phyloP scores from a whole-genome alignment of 1,140 invertebrate genomes.

The Drosophila sp. region DNA sequence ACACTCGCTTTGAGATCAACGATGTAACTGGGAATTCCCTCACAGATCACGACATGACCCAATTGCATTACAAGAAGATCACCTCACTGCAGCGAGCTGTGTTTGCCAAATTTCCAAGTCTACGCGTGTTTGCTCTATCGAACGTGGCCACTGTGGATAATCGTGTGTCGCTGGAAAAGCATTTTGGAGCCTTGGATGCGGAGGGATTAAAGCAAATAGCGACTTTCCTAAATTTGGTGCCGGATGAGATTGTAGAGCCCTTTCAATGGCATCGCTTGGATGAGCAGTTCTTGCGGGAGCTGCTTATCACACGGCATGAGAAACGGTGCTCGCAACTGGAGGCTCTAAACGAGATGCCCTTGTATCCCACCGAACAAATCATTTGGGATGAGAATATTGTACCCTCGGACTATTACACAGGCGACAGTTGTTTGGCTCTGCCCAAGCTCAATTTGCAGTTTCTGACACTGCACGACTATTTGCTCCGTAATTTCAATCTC shows the following conservation, averaged over 20 bases:
- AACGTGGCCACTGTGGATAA: conserved; percentile 98
- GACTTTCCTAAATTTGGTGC: conserved; percentile 93
- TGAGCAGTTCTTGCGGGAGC: conserved; percentile 92
- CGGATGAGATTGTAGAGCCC: conserved; percentile 87
- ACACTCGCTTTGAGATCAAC: conserved; percentile 98
- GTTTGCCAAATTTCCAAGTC: conserved; percentile 95
- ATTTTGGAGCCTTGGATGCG: conserved; percentile 90
- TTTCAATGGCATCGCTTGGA: conserved; percentile 90
- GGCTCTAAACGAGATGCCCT: conserved; percentile 97
- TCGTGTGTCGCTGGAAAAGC: conserved; percentile 91
- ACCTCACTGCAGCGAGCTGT: conserved; percentile 95
- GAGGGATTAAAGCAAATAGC: conserved; percentile 93
- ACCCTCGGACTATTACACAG: conserved; percentile 98
- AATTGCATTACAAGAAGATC: conserved; percentile 96
- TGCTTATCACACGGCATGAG: conserved; percentile 94
- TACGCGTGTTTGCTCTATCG: conserved; percentile 93
- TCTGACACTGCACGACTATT: conserved; percentile 98
- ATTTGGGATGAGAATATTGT: conserved; percentile 99
- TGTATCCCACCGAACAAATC: conserved; percentile 98
- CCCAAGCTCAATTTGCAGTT: conserved; percentile 99
- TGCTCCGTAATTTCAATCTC: conserved; percentile 98
- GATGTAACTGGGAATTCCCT: conserved; percentile 97
- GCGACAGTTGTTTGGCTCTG: conserved; percentile 96
- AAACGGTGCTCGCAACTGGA: conserved; percentile 95
- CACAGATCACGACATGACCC: conserved; percentile 96